These are phyloP conservation scores for Resseliella maxima DNA, from an alignment of 2,888 invertebrate species.

Conservation along the genomic window DNA sequence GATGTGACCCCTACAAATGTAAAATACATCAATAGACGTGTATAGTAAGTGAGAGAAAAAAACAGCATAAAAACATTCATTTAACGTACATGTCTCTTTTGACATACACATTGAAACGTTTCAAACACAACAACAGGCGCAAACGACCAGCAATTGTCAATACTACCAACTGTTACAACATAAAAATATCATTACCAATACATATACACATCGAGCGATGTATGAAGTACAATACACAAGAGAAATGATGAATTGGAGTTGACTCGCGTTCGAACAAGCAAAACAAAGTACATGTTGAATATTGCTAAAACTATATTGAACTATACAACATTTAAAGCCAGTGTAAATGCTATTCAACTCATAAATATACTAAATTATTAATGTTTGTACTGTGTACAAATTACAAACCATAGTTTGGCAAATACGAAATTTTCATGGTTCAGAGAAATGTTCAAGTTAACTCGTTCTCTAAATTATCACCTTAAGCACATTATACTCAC, in stretches of 20 bases:
- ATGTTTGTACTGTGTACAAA: constrained; percentile 21
- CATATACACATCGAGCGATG: background rate
- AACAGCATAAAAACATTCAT: constrained; percentile 20
- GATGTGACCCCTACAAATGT: constrained; percentile 10
- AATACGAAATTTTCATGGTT: background rate
- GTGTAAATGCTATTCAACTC: background rate
- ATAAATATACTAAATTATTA: constrained; percentile 19
- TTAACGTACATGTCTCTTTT: constrained; percentile 39
- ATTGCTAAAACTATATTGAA: background rate
- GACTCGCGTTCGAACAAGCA: background rate
- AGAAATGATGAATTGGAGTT: background rate
- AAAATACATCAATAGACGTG: constrained; percentile 6
- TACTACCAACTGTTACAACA: constrained; percentile 34
- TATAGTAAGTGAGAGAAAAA: background rate
- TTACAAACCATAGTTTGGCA: background rate
- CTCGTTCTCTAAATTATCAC: background rate
- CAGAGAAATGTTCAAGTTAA: constrained; percentile 2
- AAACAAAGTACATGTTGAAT: background rate
- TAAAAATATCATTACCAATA: background rate
- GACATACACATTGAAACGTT: background rate
- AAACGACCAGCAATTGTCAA: background rate
- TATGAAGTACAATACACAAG: background rate
- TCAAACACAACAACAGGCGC: background rate
- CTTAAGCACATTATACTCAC: background rate
- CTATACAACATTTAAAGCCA: background rate